Evolutionary conservation across 2,888 invertebrate genomes (phyloP).

Genomic region (Eupithecia vulgata): DNA sequence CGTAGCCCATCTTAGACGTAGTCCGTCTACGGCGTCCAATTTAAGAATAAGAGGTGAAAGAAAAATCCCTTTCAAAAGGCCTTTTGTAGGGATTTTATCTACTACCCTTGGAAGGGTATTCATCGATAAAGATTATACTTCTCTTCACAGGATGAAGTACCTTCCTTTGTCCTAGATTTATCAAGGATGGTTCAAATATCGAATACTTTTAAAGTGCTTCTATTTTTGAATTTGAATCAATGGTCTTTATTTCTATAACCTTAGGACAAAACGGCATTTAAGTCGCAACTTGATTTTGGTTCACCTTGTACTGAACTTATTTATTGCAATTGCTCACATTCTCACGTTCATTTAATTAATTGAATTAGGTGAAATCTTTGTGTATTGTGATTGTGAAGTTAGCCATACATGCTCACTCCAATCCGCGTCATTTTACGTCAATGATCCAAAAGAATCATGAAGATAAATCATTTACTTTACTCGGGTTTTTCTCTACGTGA

Average conservation of each 20-base stretch:
- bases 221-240: not conserved
- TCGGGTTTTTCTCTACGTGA: too few species aligned
- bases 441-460: not conserved
- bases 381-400: not conserved
- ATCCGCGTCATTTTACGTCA: not conserved
- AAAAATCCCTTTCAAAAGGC: not conserved
- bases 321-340: slow-evolving; percentile 11
- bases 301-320: not conserved
- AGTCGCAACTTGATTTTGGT: not conserved
- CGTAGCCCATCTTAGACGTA: not conserved
- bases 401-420: not conserved
- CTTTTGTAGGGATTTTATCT: not conserved
- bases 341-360: slow-evolving; percentile 8
- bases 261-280: not conserved
- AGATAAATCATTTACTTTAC: too few species aligned
- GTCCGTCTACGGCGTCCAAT: not conserved
- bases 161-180: not conserved
- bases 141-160: not conserved
- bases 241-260: not conserved
- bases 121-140: not conserved
- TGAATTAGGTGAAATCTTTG: slow-evolving; percentile 1
- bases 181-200: not conserved
- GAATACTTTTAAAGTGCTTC: not conserved
- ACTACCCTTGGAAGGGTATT: not conserved
- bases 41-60: not conserved